Conservation (phyloP, 2,888 invertebrate genomes). For the Lepidocyrtinus sp. region DNA sequence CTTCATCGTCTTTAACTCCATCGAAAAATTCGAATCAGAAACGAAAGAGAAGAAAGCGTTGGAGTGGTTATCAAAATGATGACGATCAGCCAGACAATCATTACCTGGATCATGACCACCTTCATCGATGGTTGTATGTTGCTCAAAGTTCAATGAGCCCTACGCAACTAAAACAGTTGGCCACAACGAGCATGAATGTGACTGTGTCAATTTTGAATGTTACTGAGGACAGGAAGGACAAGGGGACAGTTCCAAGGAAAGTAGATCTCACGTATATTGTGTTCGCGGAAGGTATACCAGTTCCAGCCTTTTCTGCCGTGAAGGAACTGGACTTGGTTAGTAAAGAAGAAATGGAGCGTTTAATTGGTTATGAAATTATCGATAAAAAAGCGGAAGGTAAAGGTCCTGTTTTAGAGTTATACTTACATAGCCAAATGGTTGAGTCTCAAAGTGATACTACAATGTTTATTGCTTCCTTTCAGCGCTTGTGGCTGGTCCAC, state of each 20-base stretch:
- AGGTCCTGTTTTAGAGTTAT: background rate
- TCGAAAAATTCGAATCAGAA: constrained; percentile 7
- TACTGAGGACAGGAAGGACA: constrained; percentile 22
- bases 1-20: constrained; percentile 1
- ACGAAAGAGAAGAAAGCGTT: constrained; percentile 4
- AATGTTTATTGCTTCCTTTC: background rate
- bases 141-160: constrained; percentile 44
- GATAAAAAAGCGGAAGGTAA: constrained; percentile 69
- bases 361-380: constrained; percentile 68
- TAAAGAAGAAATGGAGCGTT: constrained; percentile 67
- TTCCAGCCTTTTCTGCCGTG: constrained; percentile 67
- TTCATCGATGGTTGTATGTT: constrained; percentile 31
- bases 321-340: constrained; percentile 64
- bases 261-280: constrained; percentile 66
- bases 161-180: constrained; percentile 50
- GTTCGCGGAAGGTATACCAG: constrained; percentile 67
- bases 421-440: background rate
- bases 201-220: constrained; percentile 67
- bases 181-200: constrained; percentile 67
- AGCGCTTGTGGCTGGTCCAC: constrained; percentile 59
- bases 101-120: background rate
- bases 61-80: background rate
- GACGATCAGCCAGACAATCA: background rate
- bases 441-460: background rate
- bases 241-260: background rate